Conservation (phyloP, 2,797 vertebrate genomes). For the Cetoscarus ocellatus region DNA sequence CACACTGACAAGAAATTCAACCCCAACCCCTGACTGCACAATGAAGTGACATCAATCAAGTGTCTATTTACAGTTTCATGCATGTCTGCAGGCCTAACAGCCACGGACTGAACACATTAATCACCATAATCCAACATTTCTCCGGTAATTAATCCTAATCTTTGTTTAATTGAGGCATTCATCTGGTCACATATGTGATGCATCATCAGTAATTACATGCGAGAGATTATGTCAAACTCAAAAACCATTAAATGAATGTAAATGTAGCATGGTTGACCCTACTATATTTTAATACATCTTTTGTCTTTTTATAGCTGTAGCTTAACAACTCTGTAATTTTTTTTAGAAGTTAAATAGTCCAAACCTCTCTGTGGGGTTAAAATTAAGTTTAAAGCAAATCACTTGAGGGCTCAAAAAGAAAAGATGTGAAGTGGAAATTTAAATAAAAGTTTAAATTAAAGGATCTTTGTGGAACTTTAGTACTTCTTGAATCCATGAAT, state of each 20-base stretch:
- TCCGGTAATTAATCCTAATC: slow-evolving; percentile 30
- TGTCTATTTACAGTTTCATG: slow-evolving; percentile 51
- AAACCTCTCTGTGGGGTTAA: slow-evolving; percentile 3
- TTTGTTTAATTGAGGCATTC: slow-evolving; percentile 14
- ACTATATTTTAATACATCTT: background rate
- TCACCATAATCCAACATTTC: slow-evolving; percentile 19
- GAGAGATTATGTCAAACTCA: background rate
- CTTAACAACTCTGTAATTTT: slow-evolving; percentile 13
- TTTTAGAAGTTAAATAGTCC: slow-evolving; percentile 6
- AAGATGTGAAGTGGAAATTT: background rate
- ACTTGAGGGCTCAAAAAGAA: background rate
- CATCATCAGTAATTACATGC: slow-evolving; percentile 11
- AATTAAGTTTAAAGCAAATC: slow-evolving; percentile 8
- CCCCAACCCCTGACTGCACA: slow-evolving; percentile 30
- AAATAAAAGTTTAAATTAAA: slow-evolving; percentile 6
- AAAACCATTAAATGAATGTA: background rate
- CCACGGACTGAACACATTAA: slow-evolving; percentile 54
- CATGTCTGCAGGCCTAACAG: slow-evolving; percentile 51
- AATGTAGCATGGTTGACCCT: background rate
- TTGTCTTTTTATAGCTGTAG: slow-evolving; percentile 5
- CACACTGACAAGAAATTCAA: slow-evolving; percentile 51
- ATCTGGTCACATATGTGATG: slow-evolving; percentile 14
- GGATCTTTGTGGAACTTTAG: background rate
- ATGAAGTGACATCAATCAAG: slow-evolving; percentile 60
- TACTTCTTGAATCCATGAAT: background rate